Percentiles rank a stretch among this genome's conserved stretches.
These are phyloP conservation scores for Fopius arisanus DNA, from an alignment of 1,140 invertebrate species.

Conservation along the genomic window DNA sequence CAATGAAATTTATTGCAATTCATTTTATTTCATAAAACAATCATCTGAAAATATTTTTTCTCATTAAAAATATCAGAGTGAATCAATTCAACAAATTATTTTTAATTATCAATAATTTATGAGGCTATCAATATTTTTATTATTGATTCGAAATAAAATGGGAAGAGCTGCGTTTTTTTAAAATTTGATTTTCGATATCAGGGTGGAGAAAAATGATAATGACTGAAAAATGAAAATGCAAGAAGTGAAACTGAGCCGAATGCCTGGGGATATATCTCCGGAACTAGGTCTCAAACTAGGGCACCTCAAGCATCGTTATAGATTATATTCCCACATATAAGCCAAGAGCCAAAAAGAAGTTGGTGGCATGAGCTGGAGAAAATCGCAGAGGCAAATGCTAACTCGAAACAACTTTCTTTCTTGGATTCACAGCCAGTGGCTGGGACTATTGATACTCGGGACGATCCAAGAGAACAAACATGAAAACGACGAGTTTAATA, in stretches of 20 bases:
- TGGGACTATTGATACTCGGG: slow-evolving; percentile 19
- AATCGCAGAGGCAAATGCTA: slow-evolving; percentile 20
- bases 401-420: slow-evolving; percentile 44
- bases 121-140: too few relatives aligned
- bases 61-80: too few relatives aligned
- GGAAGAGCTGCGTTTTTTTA: too few relatives aligned
- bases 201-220: not conserved
- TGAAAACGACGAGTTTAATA: slow-evolving; percentile 37
- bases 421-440: slow-evolving; percentile 17
- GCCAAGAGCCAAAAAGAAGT: slow-evolving; percentile 1
- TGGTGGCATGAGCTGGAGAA: slow-evolving; percentile 23
- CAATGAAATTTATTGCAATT: too few relatives aligned
- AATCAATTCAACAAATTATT: too few relatives aligned
- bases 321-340: not conserved
- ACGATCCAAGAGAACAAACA: slow-evolving; percentile 23
- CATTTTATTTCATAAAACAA: too few relatives aligned
- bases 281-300: slow-evolving; percentile 36
- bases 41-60: too few relatives aligned
- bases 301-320: slow-evolving; percentile 7
- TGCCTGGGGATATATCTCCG: slow-evolving; percentile 1
- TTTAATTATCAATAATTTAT: too few relatives aligned
- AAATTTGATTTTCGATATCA: too few relatives aligned
- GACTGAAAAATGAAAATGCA: not conserved
- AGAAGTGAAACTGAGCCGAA: not conserved
- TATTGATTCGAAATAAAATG: too few relatives aligned